phyloP scores from a whole-genome alignment of 1,140 invertebrate genomes.

The Trinorchestia longiramus region DNA sequence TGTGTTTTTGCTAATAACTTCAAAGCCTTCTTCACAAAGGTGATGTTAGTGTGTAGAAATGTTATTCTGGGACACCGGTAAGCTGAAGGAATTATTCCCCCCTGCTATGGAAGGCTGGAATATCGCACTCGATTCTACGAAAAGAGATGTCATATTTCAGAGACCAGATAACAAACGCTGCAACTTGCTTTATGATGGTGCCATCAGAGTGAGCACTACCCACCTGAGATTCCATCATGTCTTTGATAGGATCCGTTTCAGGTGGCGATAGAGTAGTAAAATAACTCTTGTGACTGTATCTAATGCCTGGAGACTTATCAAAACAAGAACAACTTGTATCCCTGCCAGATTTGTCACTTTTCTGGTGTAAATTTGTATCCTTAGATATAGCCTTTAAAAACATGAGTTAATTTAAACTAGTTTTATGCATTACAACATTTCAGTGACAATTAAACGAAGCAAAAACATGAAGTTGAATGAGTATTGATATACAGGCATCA shows the following conservation, averaged over 20 bases:
- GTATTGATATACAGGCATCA: neutral
- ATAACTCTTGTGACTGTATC: neutral
- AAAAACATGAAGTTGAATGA: too few species aligned
- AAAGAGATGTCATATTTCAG: neutral
- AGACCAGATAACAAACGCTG: neutral
- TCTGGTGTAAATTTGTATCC: too few species aligned
- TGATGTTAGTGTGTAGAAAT: too few species aligned
- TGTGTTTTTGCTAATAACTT: too few species aligned
- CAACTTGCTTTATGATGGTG: neutral
- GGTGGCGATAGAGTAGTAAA: neutral
- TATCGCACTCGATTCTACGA: neutral
- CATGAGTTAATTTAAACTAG: too few species aligned
- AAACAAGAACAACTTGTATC: neutral
- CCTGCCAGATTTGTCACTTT: neutral
- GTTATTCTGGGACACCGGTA: neutral
- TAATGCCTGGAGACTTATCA: neutral
- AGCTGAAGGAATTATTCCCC: neutral
- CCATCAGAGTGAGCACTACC: neutral
- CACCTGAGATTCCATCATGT: neutral
- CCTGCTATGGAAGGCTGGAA: neutral
- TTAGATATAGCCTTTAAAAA: too few species aligned
- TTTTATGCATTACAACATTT: too few species aligned
- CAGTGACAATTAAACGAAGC: too few species aligned
- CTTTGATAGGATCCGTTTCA: neutral
- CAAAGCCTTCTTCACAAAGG: too few species aligned